Evolutionary conservation across 2,888 invertebrate species (phyloP).

Genomic region (Andrena fulva): DNA sequence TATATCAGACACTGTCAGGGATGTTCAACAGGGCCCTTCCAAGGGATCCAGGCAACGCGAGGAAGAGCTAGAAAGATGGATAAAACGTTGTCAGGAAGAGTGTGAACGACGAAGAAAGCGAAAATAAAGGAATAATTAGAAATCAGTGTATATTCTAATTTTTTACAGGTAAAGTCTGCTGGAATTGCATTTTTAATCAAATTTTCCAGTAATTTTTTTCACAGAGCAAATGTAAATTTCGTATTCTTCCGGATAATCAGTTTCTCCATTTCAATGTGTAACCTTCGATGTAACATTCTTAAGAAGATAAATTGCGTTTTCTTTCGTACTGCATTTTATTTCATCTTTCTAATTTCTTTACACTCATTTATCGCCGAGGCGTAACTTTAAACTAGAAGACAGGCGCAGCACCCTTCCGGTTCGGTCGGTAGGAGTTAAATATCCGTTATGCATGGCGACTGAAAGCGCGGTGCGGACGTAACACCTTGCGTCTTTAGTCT

Average conservation of each 20-base stretch:
- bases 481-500: constrained; percentile 36
- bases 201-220: no score
- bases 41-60: constrained; percentile 26
- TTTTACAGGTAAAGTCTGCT: not conserved
- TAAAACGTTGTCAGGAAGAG: constrained; percentile 66
- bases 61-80: constrained; percentile 70
- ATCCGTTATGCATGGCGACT: constrained; percentile 64
- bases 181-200: no score
- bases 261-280: no score
- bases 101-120: constrained; percentile 48
- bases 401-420: constrained; percentile 51
- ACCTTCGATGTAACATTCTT: no score
- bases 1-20: not conserved
- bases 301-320: not conserved
- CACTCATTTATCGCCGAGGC: not conserved
- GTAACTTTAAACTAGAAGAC: constrained; percentile 29
- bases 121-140: constrained; percentile 1
- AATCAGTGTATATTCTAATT: not conserved
- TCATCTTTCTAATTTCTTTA: not conserved
- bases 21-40: not conserved
- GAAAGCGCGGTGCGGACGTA: constrained; percentile 64
- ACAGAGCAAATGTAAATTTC: no score
- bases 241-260: no score
- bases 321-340: not conserved
- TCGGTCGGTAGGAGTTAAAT: constrained; percentile 58